Evolutionary conservation across 2,888 invertebrate genomes (phyloP), one percentile per base, ranked within the genome.

Genomic region (Loripinus fragilis): DNA sequence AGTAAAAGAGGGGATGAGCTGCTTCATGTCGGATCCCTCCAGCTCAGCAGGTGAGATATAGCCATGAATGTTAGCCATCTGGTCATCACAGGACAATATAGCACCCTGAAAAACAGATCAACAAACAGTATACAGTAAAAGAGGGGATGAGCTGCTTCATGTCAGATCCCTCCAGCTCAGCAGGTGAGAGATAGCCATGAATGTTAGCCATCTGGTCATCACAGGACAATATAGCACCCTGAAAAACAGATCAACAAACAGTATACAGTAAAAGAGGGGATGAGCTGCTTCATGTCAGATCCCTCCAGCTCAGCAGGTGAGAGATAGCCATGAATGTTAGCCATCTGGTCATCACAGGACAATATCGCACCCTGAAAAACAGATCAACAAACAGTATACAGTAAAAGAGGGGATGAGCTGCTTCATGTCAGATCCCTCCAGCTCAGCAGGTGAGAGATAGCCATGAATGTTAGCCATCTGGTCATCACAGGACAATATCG

Each of bases 171-270:
- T 85, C 83, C n/a, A 93, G 70, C 30, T 93, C 92, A 42, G 81
- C 84, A 20, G 88, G 80, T 33, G 78, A 83, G 8, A 74, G 42
- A 82, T 89, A 93, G 33, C 93, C 93, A 89, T 92, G 90, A 48
- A 93, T 85, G 74, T 86, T 86, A 2, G 92, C 91, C 85, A 93
- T 79, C 68, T 88, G 87, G 25, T 89, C 85, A 82, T 93, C 93
- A 88, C 93, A 93, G 25, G 85, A 85, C 73, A 93, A 74, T 33
- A 94, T 90, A 30, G 84, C 88, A 33, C 94, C 94, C 94, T 94
- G 84, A 33, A 81, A 74, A 30, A 12, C 38, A 38, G 12, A 38
- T n/a, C n/a, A n/a, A n/a, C n/a, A n/a, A n/a, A n/a, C n/a, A n/a
- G n/a, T n/a, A n/a, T n/a, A n/a, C n/a, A n/a, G n/a, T n/a, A 41